Evolutionary conservation across 1,140 invertebrate genomes (phyloP).

Genomic region (Neoseiulus cucumeris): DNA sequence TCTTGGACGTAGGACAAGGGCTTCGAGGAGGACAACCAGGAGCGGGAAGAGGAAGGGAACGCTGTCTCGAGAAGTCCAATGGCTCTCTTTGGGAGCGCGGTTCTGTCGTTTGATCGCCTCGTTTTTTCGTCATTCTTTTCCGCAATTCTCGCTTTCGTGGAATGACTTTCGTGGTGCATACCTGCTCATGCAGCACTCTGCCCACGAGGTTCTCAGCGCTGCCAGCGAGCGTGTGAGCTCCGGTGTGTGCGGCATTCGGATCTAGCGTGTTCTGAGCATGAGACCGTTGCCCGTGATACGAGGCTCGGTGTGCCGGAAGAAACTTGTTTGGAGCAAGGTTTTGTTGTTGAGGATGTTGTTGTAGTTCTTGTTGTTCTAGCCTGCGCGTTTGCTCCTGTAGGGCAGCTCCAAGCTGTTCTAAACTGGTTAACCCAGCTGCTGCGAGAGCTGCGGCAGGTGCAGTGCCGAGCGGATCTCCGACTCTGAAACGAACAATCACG

Average conservation of each 20-base stretch:
- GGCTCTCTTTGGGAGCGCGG: no score
- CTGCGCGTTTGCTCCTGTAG: conserved; percentile 7
- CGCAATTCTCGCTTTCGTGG: no score
- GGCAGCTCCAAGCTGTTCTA: conserved; percentile 1
- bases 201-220: conserved; percentile 83
- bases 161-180: background rate
- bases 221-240: conserved; percentile 38
- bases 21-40: no score
- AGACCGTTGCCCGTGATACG: conserved; percentile 42
- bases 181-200: conserved; percentile 65
- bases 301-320: conserved; percentile 38
- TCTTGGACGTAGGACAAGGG: no score
- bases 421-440: background rate
- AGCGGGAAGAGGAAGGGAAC: no score
- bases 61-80: no score
- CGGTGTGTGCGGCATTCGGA: background rate
- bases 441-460: conserved; percentile 1
- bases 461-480: conserved; percentile 9
- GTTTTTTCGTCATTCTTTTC: no score
- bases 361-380: background rate
- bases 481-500: background rate
- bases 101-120: no score
- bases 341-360: background rate
- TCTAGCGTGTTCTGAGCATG: conserved; percentile 11
- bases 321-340: conserved; percentile 14